Evolutionary conservation across 1,140 invertebrate genomes (phyloP).

Genomic region (Stegodyphus mimosarum): DNA sequence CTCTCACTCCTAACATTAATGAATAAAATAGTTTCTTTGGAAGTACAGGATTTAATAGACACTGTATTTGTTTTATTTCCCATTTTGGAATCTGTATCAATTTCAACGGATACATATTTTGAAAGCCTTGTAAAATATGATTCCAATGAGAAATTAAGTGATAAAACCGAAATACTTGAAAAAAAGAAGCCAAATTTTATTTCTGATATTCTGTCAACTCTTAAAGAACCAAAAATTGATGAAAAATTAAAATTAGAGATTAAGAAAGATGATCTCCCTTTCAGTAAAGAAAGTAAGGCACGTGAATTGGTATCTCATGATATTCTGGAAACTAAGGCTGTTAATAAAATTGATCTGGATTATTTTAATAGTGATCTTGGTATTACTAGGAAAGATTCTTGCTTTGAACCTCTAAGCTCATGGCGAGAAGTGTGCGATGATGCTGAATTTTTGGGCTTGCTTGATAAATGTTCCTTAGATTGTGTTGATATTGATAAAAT

Average conservation of each 20-base stretch:
- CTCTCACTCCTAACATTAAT: background rate
- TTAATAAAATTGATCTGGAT: too few relatives aligned
- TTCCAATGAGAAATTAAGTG: background rate
- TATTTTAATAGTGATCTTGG: too few relatives aligned
- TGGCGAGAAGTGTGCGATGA: background rate
- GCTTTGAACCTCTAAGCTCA: too few relatives aligned
- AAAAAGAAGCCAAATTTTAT: too few relatives aligned
- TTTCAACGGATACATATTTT: constrained; percentile 15
- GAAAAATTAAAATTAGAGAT: too few relatives aligned
- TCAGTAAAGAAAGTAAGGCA: too few relatives aligned
- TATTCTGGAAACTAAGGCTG: too few relatives aligned
- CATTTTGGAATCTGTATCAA: constrained; percentile 4
- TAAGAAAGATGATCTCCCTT: too few relatives aligned
- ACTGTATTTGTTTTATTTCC: constrained; percentile 1
- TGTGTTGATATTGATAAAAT: background rate
- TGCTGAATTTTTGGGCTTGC: background rate
- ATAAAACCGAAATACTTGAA: background rate
- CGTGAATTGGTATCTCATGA: too few relatives aligned
- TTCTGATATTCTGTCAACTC: too few relatives aligned
- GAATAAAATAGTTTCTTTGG: background rate
- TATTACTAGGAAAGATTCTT: too few relatives aligned
- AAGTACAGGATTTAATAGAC: constrained; percentile 32
- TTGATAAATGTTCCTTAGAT: background rate
- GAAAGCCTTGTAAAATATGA: background rate
- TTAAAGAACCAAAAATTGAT: too few relatives aligned